A percentile compares a stretch with the other conserved stretches of the same genome.
phyloP scores from a whole-genome alignment of 1,140 invertebrate species.

The Drosophila persimilis region DNA sequence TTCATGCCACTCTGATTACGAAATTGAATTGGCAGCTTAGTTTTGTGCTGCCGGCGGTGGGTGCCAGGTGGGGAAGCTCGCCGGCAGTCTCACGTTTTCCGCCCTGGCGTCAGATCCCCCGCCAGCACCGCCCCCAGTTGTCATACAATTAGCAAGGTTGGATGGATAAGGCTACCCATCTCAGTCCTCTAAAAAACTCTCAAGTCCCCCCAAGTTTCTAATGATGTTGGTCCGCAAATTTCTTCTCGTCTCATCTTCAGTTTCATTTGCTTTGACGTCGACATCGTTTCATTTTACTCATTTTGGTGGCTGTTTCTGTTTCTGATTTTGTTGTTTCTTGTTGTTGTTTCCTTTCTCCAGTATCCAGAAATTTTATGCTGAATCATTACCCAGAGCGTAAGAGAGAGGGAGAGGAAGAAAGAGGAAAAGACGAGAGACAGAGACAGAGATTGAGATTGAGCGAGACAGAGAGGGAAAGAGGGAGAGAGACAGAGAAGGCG shows the following conservation, averaged over 20 bases:
- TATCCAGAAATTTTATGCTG: constrained; percentile 64
- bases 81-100: background rate
- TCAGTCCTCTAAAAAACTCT: background rate
- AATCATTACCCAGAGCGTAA: constrained; percentile 54
- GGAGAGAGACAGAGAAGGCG: constrained; percentile 5
- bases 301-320: constrained; percentile 18
- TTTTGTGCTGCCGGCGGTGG: constrained; percentile 61
- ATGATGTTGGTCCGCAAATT: constrained; percentile 73
- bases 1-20: constrained; percentile 80
- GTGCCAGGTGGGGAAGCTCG: constrained; percentile 33
- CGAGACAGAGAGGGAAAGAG: constrained; percentile 2
- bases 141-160: constrained; percentile 73
- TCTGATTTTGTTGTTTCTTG: constrained; percentile 29
- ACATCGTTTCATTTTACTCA: constrained; percentile 48
- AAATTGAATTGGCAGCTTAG: constrained; percentile 81
- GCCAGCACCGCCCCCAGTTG: constrained; percentile 46
- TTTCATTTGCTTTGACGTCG: constrained; percentile 75
- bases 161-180: constrained; percentile 33
- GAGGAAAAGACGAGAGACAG: no score
- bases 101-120: no score
- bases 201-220: constrained; percentile 55
- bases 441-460: no score
- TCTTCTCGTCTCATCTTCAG: constrained; percentile 63
- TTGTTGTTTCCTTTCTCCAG: constrained; percentile 31
- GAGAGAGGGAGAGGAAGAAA: no score